Evolutionary conservation across 1,140 invertebrate genomes (phyloP), one percentile per base, ranked within the genome.

Genomic region (Pantala flavescens): DNA sequence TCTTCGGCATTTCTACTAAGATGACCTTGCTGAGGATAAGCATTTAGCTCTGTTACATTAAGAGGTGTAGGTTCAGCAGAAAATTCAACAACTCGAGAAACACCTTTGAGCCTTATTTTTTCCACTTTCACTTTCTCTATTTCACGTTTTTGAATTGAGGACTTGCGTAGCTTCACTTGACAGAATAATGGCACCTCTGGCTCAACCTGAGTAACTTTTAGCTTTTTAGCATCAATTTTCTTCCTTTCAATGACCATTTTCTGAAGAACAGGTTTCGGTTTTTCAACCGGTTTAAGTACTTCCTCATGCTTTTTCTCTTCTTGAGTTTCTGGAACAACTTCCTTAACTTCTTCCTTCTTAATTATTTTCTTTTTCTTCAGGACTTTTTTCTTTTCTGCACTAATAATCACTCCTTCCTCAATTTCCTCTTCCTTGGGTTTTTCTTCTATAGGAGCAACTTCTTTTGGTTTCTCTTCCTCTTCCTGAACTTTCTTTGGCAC

Each of bases 1-100:
- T 91, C 90, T 81, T 88, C 85, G 0, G 88, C 82, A 81, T 90
- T 91, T 82, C 90, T 84, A 0, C 89, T 90, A 23, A 91, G 77
- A 75, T 88, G 85, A 28, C 90, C 90, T 79, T 85, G 71, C 71
- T 72, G 71, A 16, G 36, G 71, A 72, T 24, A 42, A 19, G 71
- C 28, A 24, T 72, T 42, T 7, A 72, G 71, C 28, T 72, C 23
- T 23, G 71, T 72, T 72, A 72, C 82, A 77, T 75, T 80, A 76
- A 19, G 71, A 63, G 36, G 75, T 70, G 11, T 88, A 84, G 23
- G 72, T 71, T 75, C 73, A 24, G 76, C 74, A 63, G 88, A 88
- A 84, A 87, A 90, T 75, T 89, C 86, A 76, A 76, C 75, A 79
- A 55, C 81, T 72, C 80, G 85, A 19, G 90, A 87, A 74, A 86